Evolutionary conservation across 2,797 vertebrate species (phyloP).

Genomic region (Botia almorhae): DNA sequence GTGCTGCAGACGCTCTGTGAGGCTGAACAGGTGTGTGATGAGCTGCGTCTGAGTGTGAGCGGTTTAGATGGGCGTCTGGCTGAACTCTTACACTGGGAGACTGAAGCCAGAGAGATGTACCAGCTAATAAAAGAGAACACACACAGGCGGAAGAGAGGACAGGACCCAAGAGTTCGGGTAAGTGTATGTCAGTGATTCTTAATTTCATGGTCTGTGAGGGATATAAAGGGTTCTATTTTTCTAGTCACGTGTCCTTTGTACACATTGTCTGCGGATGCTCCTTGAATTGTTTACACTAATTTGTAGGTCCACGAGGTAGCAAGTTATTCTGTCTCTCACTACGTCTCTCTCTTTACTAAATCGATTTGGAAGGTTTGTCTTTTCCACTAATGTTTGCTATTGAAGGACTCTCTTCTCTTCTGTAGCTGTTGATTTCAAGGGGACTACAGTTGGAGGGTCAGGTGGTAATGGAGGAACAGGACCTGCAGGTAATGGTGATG

Average conservation of each 20-base stretch:
- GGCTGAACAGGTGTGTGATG: constrained; percentile 76
- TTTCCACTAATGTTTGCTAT: not conserved
- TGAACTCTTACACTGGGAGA: constrained; percentile 80
- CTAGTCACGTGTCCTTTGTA: too few relatives aligned
- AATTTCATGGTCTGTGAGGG: too few relatives aligned
- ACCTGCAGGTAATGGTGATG: constrained; percentile 79
- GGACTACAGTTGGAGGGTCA: constrained; percentile 85
- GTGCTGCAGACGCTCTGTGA: constrained; percentile 76
- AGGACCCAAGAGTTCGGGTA: constrained; percentile 74
- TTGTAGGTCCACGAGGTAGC: too few relatives aligned
- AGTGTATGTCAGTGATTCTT: not conserved
- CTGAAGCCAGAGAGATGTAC: constrained; percentile 75
- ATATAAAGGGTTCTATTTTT: too few relatives aligned
- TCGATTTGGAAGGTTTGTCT: not conserved
- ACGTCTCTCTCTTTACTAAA: too few relatives aligned
- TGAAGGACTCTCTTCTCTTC: constrained; percentile 32
- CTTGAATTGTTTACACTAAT: too few relatives aligned
- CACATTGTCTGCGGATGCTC: too few relatives aligned
- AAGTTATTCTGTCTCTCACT: not conserved
- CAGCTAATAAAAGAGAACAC: constrained; percentile 69
- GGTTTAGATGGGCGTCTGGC: constrained; percentile 78
- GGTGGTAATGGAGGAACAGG: constrained; percentile 84
- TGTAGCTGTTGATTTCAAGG: constrained; percentile 83
- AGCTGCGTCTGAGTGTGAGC: constrained; percentile 75
- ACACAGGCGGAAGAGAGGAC: constrained; percentile 60